Evolutionary conservation across 64 coral and sea anemone species (phyloP), one percentile per base, ranked within the genome.

Genomic region (Pocillopora damicornis): DNA sequence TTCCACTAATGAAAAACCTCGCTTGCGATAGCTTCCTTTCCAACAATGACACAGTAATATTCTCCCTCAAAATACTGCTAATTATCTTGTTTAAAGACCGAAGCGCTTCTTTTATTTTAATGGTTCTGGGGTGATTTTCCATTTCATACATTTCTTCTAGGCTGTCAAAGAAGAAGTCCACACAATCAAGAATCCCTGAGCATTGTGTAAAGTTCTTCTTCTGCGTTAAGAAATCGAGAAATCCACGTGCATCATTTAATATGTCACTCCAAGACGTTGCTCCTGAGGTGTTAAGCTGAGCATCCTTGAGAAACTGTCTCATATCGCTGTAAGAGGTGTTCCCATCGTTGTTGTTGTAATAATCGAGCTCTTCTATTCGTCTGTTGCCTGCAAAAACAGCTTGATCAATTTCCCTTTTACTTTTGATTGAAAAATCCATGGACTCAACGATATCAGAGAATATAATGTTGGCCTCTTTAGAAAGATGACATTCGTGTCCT

Each of bases 161-260:
- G 34, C 37, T 76, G 22, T 86, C 64, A 58, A 76, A 86, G 36
- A 86, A 91, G 9, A 67, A 91, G 8, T 67, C 76, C 0, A 63
- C 1, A 67, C 89, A 91, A 26, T 91, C 83, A 16, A 34, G n/a
- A 59, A 66, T 77, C 26, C 89, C 89, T 34, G 80, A 86, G 85
- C 89, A 91, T 57, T 84, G 23, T 22, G 30, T 68, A 10, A 91
- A 86, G 16, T 69, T 86, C 9, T 91, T 86, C 0, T 15, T 23
- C 37, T 59, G n/a, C 11, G 89, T 25, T 14, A 78, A 34, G 20
- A 91, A 59, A 35, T 91, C 60, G 26, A 91, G 20, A 36, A 77
- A 66, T 10, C 72, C 89, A 58, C 73, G 81, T 26, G 37, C 59
- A 58, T 75, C 61, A 8, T 76, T 17, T 10, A 91, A 65, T 13